Evolutionary conservation across 2,797 vertebrate genomes (phyloP).

Genomic region (Cuculus canorus): DNA sequence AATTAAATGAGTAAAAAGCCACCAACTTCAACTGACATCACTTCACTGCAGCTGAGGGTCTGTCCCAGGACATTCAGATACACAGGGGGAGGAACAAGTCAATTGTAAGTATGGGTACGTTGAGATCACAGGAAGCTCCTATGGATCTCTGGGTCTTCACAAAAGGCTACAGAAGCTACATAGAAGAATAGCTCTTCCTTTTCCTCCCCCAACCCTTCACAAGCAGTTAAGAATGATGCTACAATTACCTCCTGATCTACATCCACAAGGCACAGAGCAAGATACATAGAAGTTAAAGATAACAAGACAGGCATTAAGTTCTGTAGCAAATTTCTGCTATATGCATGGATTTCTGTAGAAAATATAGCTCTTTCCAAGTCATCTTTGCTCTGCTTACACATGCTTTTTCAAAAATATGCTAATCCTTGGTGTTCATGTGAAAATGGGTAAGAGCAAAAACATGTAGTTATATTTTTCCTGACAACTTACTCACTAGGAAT

Average conservation of each 20-base stretch:
- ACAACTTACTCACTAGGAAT: neutral
- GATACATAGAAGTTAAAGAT: neutral
- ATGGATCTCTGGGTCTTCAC: neutral
- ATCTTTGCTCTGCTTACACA: neutral
- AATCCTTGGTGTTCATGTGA: neutral
- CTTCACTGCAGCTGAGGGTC: neutral
- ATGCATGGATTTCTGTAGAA: rapidly evolving
- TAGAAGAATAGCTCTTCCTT: conserved; percentile 48
- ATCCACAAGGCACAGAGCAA: neutral
- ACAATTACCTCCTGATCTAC: neutral
- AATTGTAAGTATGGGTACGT: neutral
- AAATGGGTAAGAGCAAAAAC: neutral
- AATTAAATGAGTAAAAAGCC: neutral
- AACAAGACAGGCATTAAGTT: neutral
- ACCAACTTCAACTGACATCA: neutral
- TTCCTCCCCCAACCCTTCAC: neutral
- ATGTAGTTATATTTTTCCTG: neutral
- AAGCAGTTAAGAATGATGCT: neutral
- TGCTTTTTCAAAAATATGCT: neutral
- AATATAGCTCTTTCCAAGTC: neutral
- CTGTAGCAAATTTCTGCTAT: neutral
- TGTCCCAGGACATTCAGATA: conserved; percentile 5
- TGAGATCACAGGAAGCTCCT: conserved; percentile 28
- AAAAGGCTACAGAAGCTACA: conserved; percentile 39
- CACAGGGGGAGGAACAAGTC: neutral